Base-by-base conservation (phyloP, 2,888 invertebrate genomes). In the Chaetogeoica ovagalla region DNA sequence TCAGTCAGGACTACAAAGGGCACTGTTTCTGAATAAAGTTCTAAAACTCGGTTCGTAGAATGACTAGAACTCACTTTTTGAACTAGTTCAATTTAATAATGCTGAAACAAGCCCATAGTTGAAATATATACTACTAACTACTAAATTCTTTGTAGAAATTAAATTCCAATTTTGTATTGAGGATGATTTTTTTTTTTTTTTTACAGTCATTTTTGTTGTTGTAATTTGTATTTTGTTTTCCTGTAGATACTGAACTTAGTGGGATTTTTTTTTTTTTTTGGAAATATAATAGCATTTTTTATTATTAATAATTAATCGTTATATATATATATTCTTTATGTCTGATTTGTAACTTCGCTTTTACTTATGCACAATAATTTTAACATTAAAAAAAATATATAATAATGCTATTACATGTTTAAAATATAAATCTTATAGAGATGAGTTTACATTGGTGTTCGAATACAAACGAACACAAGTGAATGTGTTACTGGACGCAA, bases 151-250 rank as follows among this genome's bases (percentile, higher is more conserved):
- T 62, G 69, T 62, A 62, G 60, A 70, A 55, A 62, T 52, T 70
- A 39, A 77, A 55, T 77, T 77, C 69, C 69, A 77, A 77, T 69
- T 69, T 69, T 62, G 52, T 76, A 76, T 52, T 52, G 21, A 76
- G 59, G 17, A 48, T 30, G 57, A 3, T 21, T 43, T 66, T 43
- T 59, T 15, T 75, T 65, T 43, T 65, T 43, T 59, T 75, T 65
- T 60, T 13, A 30, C 30, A 30, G 4, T 48, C 43, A 59, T 48
- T 74, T 37, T 37, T 70, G 21, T 19, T 39, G 23, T 62, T 63
- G 19, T 63, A 60, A 60, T 72, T 60, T 72, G 21, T 60, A 39
- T 48, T 72, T 63, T 72, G 48, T 63, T n/a, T 66, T 57, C 4
- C 11, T 74, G 0, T 65, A 19, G 39, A 8, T 17, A 17, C n/a